A percentile compares a stretch with the other conserved stretches of the same genome.
Evolutionary conservation across 1,140 invertebrate genomes (phyloP).

Genomic region (Hesperophylax magnus): DNA sequence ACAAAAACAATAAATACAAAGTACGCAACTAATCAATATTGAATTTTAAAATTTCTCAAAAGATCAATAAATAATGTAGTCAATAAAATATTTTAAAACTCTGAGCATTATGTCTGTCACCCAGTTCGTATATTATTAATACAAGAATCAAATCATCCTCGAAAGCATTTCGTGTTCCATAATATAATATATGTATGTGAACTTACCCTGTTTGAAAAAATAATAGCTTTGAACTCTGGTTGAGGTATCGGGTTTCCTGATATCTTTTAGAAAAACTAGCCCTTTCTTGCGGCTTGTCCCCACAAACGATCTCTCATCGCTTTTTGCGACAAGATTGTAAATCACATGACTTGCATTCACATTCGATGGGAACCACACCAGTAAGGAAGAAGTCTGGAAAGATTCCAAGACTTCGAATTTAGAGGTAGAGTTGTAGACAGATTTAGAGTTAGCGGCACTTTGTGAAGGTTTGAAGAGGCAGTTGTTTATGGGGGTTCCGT

Average conservation of each 20-base stretch:
- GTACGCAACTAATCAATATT: neutral
- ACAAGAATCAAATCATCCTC: no score
- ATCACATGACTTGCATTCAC: neutral
- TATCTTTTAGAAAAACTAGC: neutral
- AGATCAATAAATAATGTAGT: neutral
- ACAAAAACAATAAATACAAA: no score
- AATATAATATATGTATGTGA: no score
- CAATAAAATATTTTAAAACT: neutral
- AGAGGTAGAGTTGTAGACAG: neutral
- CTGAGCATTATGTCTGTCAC: no score
- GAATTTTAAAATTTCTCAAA: neutral
- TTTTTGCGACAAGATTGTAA: constrained; percentile 27
- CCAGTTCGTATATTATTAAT: no score
- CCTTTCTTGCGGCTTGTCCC: constrained; percentile 6
- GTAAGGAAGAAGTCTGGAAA: neutral
- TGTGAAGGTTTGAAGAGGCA: neutral
- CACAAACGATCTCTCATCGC: neutral
- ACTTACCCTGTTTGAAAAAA: neutral
- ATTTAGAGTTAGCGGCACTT: constrained; percentile 11
- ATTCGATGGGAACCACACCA: neutral
- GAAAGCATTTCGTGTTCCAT: no score
- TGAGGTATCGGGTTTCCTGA: constrained; percentile 17
- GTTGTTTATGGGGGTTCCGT: no score
- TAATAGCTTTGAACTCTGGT: constrained; percentile 23
- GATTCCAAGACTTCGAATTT: neutral